phyloP scores from a whole-genome alignment of 2,797 vertebrate species.

The Tragopan temminckii region DNA sequence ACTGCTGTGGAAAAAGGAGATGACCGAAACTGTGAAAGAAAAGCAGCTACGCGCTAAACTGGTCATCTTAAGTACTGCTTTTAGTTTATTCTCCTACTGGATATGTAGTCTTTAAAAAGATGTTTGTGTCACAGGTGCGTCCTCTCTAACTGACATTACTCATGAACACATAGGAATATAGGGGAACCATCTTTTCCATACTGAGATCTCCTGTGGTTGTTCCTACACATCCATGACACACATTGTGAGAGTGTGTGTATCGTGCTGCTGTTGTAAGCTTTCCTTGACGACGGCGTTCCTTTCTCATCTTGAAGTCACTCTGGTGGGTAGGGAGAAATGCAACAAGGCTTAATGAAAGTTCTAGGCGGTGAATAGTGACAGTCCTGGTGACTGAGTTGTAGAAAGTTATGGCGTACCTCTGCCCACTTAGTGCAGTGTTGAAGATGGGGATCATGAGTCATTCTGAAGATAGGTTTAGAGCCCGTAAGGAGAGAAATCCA shows the following conservation, averaged over 20 bases:
- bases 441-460: neutral
- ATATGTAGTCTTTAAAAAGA: neutral
- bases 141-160: neutral
- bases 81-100: neutral
- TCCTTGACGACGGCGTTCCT: neutral
- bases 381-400: neutral
- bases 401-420: neutral
- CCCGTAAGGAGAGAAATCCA: neutral
- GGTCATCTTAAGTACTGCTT: accelerated
- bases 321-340: neutral
- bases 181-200: neutral
- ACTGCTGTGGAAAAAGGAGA: neutral
- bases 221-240: neutral
- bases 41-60: neutral
- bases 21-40: neutral
- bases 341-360: neutral
- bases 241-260: accelerated
- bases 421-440: neutral
- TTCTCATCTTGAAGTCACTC: neutral
- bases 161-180: neutral
- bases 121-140: neutral
- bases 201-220: neutral
- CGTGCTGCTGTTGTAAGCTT: neutral
- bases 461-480: neutral
- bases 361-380: neutral